Conservation (phyloP, 2,888 invertebrate species). For the Caenorhabditis sp. region DNA sequence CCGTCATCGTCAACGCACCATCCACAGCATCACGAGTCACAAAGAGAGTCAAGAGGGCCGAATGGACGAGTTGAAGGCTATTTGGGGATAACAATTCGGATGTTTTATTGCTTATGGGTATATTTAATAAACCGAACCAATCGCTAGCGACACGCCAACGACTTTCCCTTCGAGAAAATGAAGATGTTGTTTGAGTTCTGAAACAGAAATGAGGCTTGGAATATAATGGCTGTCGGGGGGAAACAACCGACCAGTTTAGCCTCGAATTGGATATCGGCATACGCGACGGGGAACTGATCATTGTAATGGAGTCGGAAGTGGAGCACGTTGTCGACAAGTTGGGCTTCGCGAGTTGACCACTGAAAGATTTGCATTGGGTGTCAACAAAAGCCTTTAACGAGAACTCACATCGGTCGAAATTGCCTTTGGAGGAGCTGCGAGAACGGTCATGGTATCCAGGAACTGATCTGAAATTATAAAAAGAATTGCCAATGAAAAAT, state of each 20-base stretch:
- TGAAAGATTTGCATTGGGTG: constrained; percentile 1
- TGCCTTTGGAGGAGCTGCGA: background rate
- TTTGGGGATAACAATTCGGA: constrained; percentile 37
- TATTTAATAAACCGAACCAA: background rate
- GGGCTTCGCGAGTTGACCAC: constrained; percentile 24
- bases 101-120: background rate
- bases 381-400: background rate
- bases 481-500: background rate
- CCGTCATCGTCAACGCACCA: constrained; percentile 40
- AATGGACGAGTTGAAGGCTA: constrained; percentile 40
- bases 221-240: too few relatives aligned
- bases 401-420: constrained; percentile 20
- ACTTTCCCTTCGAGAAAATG: constrained; percentile 18
- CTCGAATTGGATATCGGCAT: constrained; percentile 33
- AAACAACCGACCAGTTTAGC: constrained; percentile 20
- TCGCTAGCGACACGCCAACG: background rate
- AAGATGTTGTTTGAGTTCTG: background rate
- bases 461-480: constrained; percentile 19
- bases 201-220: background rate
- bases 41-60: constrained; percentile 37
- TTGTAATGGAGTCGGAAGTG: constrained; percentile 20
- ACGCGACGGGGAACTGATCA: background rate
- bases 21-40: constrained; percentile 48
- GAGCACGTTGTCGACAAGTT: background rate
- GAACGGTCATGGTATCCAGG: background rate